These are phyloP conservation scores for Phyllotis vaccarum DNA, from an alignment of 2,797 vertebrate genomes.

Conservation along the genomic window DNA sequence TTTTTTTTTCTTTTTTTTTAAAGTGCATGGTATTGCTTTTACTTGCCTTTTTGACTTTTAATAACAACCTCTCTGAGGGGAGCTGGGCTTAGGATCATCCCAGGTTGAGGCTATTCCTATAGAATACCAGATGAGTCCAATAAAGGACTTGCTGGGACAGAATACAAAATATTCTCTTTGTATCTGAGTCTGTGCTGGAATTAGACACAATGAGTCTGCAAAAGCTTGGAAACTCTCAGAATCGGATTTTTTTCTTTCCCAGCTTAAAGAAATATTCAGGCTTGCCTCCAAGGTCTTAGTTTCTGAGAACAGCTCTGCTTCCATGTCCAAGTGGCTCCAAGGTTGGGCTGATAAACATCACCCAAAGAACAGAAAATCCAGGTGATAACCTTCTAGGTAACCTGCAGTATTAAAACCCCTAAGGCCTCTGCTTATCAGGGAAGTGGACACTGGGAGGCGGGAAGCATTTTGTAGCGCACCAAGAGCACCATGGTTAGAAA, in stretches of 20 bases:
- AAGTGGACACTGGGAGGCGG: background rate
- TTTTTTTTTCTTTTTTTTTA: background rate
- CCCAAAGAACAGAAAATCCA: conserved; percentile 60
- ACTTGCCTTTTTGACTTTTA: conserved; percentile 32
- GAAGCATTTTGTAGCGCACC: background rate
- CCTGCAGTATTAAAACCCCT: conserved; percentile 58
- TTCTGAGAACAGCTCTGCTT: background rate
- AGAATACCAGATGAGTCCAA: background rate
- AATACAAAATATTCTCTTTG: background rate
- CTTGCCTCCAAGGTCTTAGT: background rate
- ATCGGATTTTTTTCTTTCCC: background rate
- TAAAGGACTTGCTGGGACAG: background rate
- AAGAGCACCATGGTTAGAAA: background rate
- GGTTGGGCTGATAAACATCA: conserved; percentile 68
- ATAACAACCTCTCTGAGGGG: conserved; percentile 5
- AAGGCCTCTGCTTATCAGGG: conserved; percentile 54
- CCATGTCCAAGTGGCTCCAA: conserved; percentile 56
- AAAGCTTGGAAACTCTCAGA: background rate
- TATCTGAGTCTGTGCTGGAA: background rate
- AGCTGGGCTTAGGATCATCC: background rate
- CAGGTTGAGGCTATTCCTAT: background rate
- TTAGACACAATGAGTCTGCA: background rate
- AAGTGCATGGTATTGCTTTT: background rate
- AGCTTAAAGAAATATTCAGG: conserved; percentile 41
- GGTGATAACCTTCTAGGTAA: conserved; percentile 64